Conservation (phyloP, 2,797 vertebrate species). For the Alosa sapidissima region DNA sequence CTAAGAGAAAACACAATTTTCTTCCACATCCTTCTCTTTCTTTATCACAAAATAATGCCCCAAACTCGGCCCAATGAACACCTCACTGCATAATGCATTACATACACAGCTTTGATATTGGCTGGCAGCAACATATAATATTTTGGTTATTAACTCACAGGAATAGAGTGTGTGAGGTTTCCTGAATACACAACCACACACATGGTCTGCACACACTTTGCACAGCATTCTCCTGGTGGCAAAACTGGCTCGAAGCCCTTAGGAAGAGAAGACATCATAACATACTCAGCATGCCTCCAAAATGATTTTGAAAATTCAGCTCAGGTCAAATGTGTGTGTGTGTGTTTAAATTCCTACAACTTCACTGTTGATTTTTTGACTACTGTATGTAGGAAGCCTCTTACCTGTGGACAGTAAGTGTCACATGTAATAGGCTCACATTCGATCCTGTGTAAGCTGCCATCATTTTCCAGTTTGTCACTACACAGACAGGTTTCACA, state of each 20-base stretch:
- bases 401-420: conserved; percentile 72
- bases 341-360: neutral
- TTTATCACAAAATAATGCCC: no score
- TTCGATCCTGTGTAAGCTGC: conserved; percentile 53
- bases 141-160: conserved; percentile 49
- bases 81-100: neutral
- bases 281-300: neutral
- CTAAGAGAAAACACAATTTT: no score
- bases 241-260: conserved; percentile 73
- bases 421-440: conserved; percentile 73
- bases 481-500: conserved; percentile 78
- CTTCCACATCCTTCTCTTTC: no score
- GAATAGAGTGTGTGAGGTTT: conserved; percentile 53
- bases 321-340: neutral
- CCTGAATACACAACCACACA: conserved; percentile 60
- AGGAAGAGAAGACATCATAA: conserved; percentile 19
- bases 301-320: neutral
- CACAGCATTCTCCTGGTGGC: conserved; percentile 73
- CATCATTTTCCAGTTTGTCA: conserved; percentile 37
- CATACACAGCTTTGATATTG: neutral
- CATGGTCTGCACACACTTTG: conserved; percentile 70
- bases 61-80: no score
- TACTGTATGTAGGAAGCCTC: conserved; percentile 43
- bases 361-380: neutral
- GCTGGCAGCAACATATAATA: no score